phyloP scores from a whole-genome alignment of 2,113 vertebrate genomes.

The Cephalopterus ornatus region DNA sequence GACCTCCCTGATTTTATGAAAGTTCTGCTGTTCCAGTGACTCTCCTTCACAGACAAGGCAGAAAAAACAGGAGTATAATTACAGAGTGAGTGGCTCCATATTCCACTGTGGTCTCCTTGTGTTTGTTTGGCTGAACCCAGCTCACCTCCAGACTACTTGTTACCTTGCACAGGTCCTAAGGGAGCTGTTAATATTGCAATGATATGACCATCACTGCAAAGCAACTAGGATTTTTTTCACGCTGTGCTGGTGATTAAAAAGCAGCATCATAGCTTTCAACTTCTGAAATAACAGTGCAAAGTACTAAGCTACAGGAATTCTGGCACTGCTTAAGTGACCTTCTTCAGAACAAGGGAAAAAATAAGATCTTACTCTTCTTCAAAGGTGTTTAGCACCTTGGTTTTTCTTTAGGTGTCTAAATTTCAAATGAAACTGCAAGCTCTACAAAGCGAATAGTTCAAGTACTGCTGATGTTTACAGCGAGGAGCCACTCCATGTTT shows the following conservation, averaged over 20 bases:
- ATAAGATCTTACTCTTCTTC: background rate
- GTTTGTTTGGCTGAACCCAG: background rate
- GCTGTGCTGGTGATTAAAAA: background rate
- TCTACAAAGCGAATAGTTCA: background rate
- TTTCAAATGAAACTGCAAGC: background rate
- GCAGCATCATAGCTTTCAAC: background rate
- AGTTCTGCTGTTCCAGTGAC: background rate
- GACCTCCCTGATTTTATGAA: conserved; percentile 19
- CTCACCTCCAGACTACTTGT: background rate
- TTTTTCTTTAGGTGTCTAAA: background rate
- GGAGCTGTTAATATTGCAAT: background rate
- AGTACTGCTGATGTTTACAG: background rate
- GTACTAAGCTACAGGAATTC: background rate
- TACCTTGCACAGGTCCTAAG: background rate
- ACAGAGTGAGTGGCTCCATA: background rate
- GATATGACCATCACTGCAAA: background rate
- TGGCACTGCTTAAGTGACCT: background rate
- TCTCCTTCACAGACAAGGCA: conserved; percentile 5
- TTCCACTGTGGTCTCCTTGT: background rate
- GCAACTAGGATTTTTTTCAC: background rate
- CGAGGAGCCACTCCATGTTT: background rate
- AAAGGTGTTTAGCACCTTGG: background rate
- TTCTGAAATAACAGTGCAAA: background rate
- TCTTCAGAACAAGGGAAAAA: background rate
- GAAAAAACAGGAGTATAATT: conserved; percentile 31